Percentiles rank a stretch among this genome's conserved stretches.
Conservation (phyloP, 2,888 invertebrate species). For the Steinernema carpocapsae region DNA sequence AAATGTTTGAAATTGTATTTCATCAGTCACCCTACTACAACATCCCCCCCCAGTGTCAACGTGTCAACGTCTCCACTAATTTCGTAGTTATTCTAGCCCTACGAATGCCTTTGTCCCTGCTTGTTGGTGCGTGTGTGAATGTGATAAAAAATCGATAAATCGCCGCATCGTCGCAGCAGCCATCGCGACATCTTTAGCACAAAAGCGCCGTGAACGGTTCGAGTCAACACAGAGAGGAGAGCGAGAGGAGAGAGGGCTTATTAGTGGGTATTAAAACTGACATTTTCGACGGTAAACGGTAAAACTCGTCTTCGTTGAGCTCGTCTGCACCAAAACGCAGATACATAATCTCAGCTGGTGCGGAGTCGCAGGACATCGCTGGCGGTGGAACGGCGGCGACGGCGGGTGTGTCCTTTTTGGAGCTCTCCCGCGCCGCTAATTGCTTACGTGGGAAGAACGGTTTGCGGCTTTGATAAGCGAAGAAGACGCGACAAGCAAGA, state of each 20-base stretch:
- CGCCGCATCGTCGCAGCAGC: no score
- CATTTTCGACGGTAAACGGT: background rate
- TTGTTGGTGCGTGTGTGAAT: background rate
- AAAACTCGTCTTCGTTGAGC: slow-evolving; percentile 9
- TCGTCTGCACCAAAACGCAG: background rate
- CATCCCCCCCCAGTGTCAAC: background rate
- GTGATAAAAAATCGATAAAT: background rate
- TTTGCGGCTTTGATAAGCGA: background rate
- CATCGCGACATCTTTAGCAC: no score
- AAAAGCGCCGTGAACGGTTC: no score
- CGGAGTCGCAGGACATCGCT: slow-evolving; percentile 22
- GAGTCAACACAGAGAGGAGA: background rate
- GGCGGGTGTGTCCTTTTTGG: background rate
- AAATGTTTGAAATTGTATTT: no score
- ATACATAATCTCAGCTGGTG: slow-evolving; percentile 21
- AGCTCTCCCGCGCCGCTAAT: background rate
- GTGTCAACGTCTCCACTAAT: background rate
- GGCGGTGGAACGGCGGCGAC: background rate
- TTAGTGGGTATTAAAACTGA: background rate
- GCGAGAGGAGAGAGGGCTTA: background rate
- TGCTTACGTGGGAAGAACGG: background rate
- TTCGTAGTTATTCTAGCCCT: background rate
- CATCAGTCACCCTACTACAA: background rate
- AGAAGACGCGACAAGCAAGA: background rate
- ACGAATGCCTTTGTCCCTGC: no score